phyloP scores from a whole-genome alignment of 1,140 invertebrate genomes.

The Bombyx mandarina region DNA sequence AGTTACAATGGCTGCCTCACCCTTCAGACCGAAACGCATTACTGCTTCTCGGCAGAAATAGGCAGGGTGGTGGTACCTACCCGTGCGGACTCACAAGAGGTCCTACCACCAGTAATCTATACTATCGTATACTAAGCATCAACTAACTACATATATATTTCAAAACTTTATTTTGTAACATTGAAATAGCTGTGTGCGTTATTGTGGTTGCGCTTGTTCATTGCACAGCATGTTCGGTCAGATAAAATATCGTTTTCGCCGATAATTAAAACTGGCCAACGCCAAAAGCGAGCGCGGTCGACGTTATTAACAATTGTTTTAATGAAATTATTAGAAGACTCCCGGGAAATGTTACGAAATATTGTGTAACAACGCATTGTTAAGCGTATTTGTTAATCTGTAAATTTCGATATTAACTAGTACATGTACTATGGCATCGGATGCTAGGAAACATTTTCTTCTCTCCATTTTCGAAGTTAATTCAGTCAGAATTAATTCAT shows the following conservation, averaged over 20 bases:
- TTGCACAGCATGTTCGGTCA: conserved; percentile 31
- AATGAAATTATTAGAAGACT: conserved; percentile 49
- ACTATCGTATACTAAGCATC: too few species aligned
- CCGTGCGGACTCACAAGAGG: too few species aligned
- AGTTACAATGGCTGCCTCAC: too few species aligned
- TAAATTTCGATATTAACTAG: conserved; percentile 16
- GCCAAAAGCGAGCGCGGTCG: conserved; percentile 24
- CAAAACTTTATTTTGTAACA: too few species aligned
- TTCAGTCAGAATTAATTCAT: too few species aligned
- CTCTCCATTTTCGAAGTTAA: too few species aligned
- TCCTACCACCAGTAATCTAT: too few species aligned
- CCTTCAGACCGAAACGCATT: too few species aligned
- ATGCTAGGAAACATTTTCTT: conserved; percentile 7
- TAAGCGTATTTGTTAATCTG: conserved; percentile 29
- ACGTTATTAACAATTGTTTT: conserved; percentile 46
- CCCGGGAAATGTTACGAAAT: conserved; percentile 39
- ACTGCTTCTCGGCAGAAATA: too few species aligned
- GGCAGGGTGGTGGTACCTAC: too few species aligned
- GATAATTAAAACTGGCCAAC: conserved; percentile 57
- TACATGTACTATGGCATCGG: conserved; percentile 1
- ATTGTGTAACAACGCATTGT: conserved; percentile 20
- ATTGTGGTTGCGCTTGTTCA: conserved; percentile 26
- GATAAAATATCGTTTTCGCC: conserved; percentile 49
- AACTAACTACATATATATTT: too few species aligned
- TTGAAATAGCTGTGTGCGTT: neutral